Evolutionary conservation across 2,888 invertebrate genomes (phyloP).

Genomic region (Drosophila diplacantha): DNA sequence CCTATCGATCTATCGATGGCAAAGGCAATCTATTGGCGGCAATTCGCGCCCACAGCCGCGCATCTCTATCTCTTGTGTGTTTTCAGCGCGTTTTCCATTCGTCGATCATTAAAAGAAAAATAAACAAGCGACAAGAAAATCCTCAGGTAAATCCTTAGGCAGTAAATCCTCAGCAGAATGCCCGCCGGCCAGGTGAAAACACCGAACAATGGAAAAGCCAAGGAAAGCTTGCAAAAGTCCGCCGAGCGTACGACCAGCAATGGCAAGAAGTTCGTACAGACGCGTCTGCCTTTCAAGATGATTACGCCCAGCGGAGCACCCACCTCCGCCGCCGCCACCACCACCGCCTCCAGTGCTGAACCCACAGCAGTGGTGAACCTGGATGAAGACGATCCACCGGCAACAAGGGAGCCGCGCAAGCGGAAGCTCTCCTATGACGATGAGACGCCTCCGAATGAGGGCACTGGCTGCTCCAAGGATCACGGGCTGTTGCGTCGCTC

Average conservation of each 20-base stretch:
- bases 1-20: constrained; percentile 21
- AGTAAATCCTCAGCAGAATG: constrained; percentile 20
- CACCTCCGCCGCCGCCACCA: background rate
- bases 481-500: constrained; percentile 36
- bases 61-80: constrained; percentile 26
- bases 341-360: background rate
- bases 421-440: constrained; percentile 70
- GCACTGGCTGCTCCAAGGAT: constrained; percentile 14
- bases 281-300: constrained; percentile 81
- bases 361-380: constrained; percentile 6
- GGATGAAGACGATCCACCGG: constrained; percentile 19
- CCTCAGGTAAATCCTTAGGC: background rate
- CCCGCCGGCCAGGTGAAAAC: constrained; percentile 52
- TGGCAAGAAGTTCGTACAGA: constrained; percentile 81
- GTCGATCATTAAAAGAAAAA: background rate
- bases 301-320: constrained; percentile 70
- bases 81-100: constrained; percentile 29
- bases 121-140: constrained; percentile 10
- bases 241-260: constrained; percentile 50
- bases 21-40: constrained; percentile 19
- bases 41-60: constrained; percentile 4
- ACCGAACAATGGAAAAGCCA: constrained; percentile 44
- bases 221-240: constrained; percentile 38
- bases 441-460: constrained; percentile 34
- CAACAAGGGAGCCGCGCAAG: constrained; percentile 58